Conservation (phyloP, 2,888 invertebrate genomes). For the Pandemis cinnamomeana region DNA sequence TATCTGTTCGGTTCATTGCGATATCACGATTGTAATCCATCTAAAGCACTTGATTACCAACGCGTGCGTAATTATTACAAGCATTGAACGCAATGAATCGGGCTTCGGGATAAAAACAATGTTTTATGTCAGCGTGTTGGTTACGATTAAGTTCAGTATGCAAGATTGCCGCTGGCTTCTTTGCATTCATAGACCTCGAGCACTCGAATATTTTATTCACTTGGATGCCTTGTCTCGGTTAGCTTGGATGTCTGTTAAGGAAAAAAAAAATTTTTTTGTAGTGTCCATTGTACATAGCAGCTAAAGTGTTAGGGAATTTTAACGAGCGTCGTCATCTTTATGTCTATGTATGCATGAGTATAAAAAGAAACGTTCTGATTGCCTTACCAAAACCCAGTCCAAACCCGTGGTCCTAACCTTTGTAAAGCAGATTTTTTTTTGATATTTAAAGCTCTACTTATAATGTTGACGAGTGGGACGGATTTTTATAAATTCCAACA, state of each 20-base stretch:
- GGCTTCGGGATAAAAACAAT: constrained; percentile 40
- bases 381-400: no score
- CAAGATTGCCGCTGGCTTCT: constrained; percentile 40
- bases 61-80: constrained; percentile 57
- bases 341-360: no score
- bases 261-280: background rate
- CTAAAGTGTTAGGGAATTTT: no score
- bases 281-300: no score
- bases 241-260: background rate
- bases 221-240: background rate
- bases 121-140: constrained; percentile 28
- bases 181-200: constrained; percentile 32
- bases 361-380: no score
- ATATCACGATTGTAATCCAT: constrained; percentile 55
- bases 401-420: no score
- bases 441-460: no score
- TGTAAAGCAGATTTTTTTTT: no score
- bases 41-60: constrained; percentile 59
- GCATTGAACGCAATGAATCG: constrained; percentile 56
- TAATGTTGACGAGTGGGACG: no score
- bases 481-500: no score
- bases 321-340: no score
- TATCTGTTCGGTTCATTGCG: constrained; percentile 43
- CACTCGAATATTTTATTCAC: background rate
- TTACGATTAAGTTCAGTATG: constrained; percentile 32